Base-by-base conservation (phyloP, 2,888 invertebrate species). In the Hirudinaria manillensis region DNA sequence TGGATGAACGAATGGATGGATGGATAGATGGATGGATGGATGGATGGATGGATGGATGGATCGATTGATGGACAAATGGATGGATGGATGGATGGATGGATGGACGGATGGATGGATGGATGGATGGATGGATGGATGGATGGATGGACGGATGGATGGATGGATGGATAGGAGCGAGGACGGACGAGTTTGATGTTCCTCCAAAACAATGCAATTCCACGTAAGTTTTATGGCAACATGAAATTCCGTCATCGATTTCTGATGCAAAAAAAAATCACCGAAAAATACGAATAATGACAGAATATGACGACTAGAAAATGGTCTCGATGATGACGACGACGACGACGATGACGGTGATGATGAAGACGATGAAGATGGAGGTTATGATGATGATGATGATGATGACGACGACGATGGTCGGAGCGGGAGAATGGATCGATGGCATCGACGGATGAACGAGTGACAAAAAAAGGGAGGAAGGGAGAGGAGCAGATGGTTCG, bases 171-270 rank as follows among this genome's bases (percentile, higher is more conserved):
- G 10, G 16, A 45, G 45, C 13, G 16, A 7, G 45, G 1, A 10
- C 16, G 45, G 45, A 45, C 13, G 45, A 45, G 45, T 45, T 45
- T 32, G 67, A 29, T 36, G 34, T 32, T 32, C 29, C 34, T 32
- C 27, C 67, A 67, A 67, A 67, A 29, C n/a, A 32, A n/a, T 29
- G 34, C 29, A 67, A 27, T 32, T 67, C 67, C 67, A 67, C 29
- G 24, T 16, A 24, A 61, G 24, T 61, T 61, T 61, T 36, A 19
- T 21, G 34, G 32, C 24, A 32, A 67, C 67, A 7, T 34, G 21
- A 34, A 29, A 34, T 67, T 32, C 6, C 16, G 2, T 34, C 36
- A 34, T 67, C 67, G 36, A 67, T 21, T 67, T 67, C 32, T 34
- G 4, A 32, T 36, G 32, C 65, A 29, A 21, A 27, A 61, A 27